Evolutionary conservation across 1,140 invertebrate species (phyloP).

Genomic region (Cecropterus lyciades): DNA sequence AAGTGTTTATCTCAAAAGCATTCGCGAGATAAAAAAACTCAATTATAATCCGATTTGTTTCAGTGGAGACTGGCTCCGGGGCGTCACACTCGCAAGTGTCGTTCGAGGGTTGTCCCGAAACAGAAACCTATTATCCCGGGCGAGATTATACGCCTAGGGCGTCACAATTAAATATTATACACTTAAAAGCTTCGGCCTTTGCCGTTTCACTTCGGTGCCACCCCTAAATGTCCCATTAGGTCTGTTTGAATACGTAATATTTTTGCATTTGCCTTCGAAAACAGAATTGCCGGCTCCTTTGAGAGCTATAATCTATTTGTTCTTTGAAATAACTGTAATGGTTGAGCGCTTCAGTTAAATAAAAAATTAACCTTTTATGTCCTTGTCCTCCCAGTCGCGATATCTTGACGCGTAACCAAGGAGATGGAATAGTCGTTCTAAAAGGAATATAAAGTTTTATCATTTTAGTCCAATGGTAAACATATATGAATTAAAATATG

Average conservation of each 20-base stretch:
- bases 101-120: slow-evolving; percentile 81
- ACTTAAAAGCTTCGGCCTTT: slow-evolving; percentile 85
- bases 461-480: neutral
- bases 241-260: slow-evolving; percentile 85
- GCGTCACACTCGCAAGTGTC: slow-evolving; percentile 81
- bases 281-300: slow-evolving; percentile 82
- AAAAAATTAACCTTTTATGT: slow-evolving; percentile 67
- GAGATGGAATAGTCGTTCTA: slow-evolving; percentile 13
- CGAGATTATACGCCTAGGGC: slow-evolving; percentile 85
- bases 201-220: slow-evolving; percentile 83
- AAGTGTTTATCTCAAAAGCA: slow-evolving; percentile 42
- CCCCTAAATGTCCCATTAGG: slow-evolving; percentile 84
- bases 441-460: slow-evolving; percentile 13
- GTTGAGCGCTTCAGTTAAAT: slow-evolving; percentile 72
- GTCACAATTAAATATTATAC: slow-evolving; percentile 85
- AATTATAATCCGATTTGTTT: slow-evolving; percentile 82
- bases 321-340: slow-evolving; percentile 81
- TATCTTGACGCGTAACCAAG: slow-evolving; percentile 10
- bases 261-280: slow-evolving; percentile 82
- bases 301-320: slow-evolving; percentile 83
- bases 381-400: slow-evolving; percentile 42
- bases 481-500: too few relatives aligned
- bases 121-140: slow-evolving; percentile 85
- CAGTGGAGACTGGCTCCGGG: slow-evolving; percentile 69
- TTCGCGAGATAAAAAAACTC: slow-evolving; percentile 72